Evolutionary conservation across 2,888 invertebrate genomes (phyloP), one percentile per base, ranked within the genome.

Genomic region (Amiota mariae): DNA sequence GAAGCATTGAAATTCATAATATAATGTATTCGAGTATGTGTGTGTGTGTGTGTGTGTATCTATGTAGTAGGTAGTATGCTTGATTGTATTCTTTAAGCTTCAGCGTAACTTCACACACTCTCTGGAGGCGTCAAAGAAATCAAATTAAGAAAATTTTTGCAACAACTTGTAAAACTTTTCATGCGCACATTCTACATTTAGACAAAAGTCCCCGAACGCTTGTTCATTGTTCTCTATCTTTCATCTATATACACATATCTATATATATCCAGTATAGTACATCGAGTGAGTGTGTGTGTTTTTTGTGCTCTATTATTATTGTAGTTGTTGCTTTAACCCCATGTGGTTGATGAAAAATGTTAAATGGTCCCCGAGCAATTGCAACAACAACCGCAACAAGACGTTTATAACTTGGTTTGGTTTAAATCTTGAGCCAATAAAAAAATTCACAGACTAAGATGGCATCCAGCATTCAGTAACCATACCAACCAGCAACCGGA

Each of bases 331-430:
- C 59, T 78, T 81, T 73, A 78, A 81, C 86, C 87, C 87, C 86
- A 87, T 87, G 87, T 85, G 87, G 87, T 87, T 85, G 82, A 82
- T 84, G 79, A 81, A 80, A 87, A 85, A 84, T 86, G 82, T 81
- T 87, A 87, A 87, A 86, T 84, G 84, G 80, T 85, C 87, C 86
- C 87, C 82, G 73, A 80, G 78, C 84, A 84, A 83, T 84, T 83
- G 84, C 80, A 80, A 74, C 78, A 78, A 74, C 76, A 75, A 76
- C 75, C 80, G 67, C 12, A 73, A 74, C 75, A 74, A 15, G 54
- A 61, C 68, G 71, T 54, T 36, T 66, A 67, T 36, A 24, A 73
- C 66, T 46, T 74, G 73, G 73, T 79, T 73, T 75, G 76, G 77
- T 72, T 79, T 81, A 80, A 80, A 74, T 70, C 3, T 63, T 20